These are phyloP conservation scores for Sapajus apella DNA, from an alignment of 2,113 vertebrate genomes.

Conservation along the genomic window DNA sequence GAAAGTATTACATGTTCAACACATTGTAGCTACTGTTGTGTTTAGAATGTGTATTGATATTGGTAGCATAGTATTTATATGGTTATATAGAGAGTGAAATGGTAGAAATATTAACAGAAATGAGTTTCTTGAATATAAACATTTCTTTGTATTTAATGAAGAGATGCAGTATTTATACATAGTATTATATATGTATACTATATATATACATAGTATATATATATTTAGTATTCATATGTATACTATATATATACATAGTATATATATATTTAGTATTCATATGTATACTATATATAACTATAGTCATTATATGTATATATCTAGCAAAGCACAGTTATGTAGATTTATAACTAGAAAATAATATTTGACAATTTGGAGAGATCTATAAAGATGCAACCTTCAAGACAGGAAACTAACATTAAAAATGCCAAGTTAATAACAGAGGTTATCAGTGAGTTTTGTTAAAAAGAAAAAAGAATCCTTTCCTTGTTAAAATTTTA, in stretches of 20 bases:
- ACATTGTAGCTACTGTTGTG: neutral
- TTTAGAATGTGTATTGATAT: neutral
- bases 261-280: too few relatives aligned
- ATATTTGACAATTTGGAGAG: neutral
- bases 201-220: too few relatives aligned
- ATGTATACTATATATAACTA: neutral
- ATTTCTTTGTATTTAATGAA: neutral
- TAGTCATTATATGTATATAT: neutral
- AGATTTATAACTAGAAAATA: neutral
- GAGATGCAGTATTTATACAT: neutral
- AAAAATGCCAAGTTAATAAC: neutral
- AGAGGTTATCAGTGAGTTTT: neutral
- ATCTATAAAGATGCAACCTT: neutral
- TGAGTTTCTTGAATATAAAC: constrained; percentile 25
- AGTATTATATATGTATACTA: neutral
- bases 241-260: neutral
- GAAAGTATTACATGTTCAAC: neutral
- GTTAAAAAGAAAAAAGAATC: neutral
- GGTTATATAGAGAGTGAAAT: neutral
- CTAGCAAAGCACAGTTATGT: neutral
- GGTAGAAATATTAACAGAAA: neutral
- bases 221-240: neutral
- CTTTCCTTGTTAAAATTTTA: neutral
- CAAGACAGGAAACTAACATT: neutral
- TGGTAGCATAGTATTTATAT: neutral